Evolutionary conservation across 2,797 vertebrate species (phyloP).

Genomic region (Artibeus jamaicensis): DNA sequence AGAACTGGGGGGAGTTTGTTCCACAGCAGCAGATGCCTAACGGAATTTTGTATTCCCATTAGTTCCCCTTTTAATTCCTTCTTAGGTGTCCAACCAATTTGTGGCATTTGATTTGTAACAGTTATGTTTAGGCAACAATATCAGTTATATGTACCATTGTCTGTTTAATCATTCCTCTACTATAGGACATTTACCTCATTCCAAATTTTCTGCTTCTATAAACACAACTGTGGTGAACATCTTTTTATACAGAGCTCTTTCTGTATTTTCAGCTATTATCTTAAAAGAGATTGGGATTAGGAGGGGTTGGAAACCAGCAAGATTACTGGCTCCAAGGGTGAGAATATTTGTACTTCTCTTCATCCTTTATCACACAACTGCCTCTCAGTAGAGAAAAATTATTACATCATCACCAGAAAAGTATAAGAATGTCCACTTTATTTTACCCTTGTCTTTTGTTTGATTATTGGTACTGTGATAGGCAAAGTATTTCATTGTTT

Average conservation of each 20-base stretch:
- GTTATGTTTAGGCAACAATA: not conserved
- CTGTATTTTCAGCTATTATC: not conserved
- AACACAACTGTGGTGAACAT: not conserved
- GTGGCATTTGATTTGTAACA: not conserved
- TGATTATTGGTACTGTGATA: not conserved
- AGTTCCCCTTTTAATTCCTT: not conserved
- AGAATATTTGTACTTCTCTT: not conserved
- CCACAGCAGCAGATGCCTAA: not conserved
- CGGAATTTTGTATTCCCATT: not conserved
- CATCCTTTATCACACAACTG: not conserved
- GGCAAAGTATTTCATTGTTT: not conserved
- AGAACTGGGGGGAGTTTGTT: not conserved
- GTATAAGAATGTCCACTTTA: not conserved
- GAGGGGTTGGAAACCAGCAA: not conserved
- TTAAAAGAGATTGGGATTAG: not conserved
- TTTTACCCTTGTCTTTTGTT: not conserved
- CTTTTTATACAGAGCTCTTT: not conserved
- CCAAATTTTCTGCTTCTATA: not conserved
- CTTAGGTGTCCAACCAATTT: not conserved
- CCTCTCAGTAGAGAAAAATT: not conserved
- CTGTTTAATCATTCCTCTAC: not conserved
- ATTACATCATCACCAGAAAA: not conserved
- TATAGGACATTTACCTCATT: not conserved
- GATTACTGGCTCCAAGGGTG: not conserved
- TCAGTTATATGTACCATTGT: not conserved